phyloP scores from a whole-genome alignment of 92 coral and sea anemone genomes.

The Desmophyllum pertusum region DNA sequence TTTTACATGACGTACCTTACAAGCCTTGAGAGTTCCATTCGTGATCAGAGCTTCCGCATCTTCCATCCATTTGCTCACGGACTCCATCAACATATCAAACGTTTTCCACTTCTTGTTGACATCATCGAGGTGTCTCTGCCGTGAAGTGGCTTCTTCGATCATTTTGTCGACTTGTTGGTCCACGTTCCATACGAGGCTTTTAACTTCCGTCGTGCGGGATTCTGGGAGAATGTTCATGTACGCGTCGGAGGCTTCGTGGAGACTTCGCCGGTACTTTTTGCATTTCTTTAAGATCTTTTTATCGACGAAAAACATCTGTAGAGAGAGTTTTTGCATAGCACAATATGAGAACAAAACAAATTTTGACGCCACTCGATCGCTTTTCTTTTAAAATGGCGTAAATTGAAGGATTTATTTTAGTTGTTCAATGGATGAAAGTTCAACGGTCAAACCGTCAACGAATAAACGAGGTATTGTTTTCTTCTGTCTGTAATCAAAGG shows the following conservation, averaged over 20 bases:
- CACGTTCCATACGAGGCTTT: constrained; percentile 58
- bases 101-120: constrained; percentile 81
- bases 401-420: not conserved
- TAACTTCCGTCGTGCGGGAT: constrained; percentile 47
- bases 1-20: constrained; percentile 73
- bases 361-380: not conserved
- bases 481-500: too few species aligned
- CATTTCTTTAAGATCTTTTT: constrained; percentile 79
- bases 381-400: not conserved
- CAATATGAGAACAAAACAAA: not conserved
- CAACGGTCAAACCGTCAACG: too few species aligned
- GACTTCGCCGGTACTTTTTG: constrained; percentile 70
- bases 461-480: too few species aligned
- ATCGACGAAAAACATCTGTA: constrained; percentile 85
- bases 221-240: constrained; percentile 58
- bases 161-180: constrained; percentile 65
- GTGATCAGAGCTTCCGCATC: constrained; percentile 87
- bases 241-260: constrained; percentile 63
- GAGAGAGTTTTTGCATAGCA: not conserved
- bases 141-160: constrained; percentile 64
- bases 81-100: constrained; percentile 66
- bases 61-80: constrained; percentile 74
- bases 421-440: too few species aligned
- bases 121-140: constrained; percentile 75
- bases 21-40: constrained; percentile 75